Conservation (phyloP, 2,797 vertebrate species). For the Buphagus erythrorhynchus region DNA sequence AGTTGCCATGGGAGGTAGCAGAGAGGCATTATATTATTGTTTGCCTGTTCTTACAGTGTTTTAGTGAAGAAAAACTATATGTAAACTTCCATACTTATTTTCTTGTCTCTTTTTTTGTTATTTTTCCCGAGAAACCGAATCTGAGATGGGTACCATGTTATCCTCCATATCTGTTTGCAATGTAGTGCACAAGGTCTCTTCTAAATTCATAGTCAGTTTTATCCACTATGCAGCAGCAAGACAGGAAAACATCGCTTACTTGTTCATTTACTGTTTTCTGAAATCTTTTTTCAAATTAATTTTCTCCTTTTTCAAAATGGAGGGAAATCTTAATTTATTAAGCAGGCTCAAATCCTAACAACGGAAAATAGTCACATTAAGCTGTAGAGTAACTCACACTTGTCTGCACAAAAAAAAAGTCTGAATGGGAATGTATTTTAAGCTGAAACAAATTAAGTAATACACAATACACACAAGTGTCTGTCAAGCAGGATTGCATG, state of each 20-base stretch:
- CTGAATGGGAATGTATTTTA: neutral
- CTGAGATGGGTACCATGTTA: neutral
- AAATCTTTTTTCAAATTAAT: neutral
- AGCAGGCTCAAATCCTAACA: neutral
- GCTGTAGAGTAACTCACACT: neutral
- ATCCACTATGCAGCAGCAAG: neutral
- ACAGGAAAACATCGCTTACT: neutral
- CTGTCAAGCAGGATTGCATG: neutral
- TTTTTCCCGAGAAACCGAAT: neutral
- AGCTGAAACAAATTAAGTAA: neutral
- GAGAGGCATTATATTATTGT: neutral
- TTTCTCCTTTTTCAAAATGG: neutral
- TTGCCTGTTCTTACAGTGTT: neutral
- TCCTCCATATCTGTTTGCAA: neutral
- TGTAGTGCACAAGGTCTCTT: neutral
- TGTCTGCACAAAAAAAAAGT: neutral
- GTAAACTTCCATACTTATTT: neutral
- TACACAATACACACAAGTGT: neutral
- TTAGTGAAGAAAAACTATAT: neutral
- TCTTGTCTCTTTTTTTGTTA: neutral
- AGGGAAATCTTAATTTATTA: neutral
- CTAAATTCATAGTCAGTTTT: neutral
- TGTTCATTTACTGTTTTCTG: fast-evolving
- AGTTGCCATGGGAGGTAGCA: neutral
- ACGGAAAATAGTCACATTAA: neutral